phyloP scores from a whole-genome alignment of 2,797 vertebrate genomes.

The Arremon aurantiirostris region DNA sequence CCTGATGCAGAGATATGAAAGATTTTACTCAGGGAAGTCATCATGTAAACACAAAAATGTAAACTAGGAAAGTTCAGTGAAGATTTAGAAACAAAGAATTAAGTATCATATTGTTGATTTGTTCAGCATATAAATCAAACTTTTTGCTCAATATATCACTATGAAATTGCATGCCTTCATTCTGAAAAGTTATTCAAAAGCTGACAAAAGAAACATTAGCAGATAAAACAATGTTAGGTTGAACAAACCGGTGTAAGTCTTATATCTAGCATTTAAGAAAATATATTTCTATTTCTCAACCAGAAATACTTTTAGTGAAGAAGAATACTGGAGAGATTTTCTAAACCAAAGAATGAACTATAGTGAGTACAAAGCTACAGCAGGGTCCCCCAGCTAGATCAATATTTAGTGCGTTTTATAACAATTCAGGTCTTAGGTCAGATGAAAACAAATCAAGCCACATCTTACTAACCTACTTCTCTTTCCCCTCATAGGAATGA shows the following conservation, averaged over 20 bases:
- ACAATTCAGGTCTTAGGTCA: neutral
- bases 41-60: neutral
- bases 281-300: neutral
- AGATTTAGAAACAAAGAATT: neutral
- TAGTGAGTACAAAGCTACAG: neutral
- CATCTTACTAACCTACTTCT: neutral
- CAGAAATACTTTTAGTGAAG: neutral
- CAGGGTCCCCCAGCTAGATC: neutral
- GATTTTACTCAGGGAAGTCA: neutral
- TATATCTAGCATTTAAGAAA: neutral
- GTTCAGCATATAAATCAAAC: neutral
- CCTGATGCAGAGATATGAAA: neutral
- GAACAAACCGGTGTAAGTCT: neutral
- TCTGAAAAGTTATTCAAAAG: neutral
- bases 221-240: neutral
- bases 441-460: neutral
- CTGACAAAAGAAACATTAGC: neutral
- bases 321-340: neutral
- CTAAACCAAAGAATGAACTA: neutral
- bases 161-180: neutral
- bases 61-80: neutral
- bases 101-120: neutral
- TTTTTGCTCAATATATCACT: neutral
- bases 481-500: neutral
- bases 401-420: neutral